Evolutionary conservation across 2,888 invertebrate species (phyloP).

Genomic region (Acrobasis consociella): DNA sequence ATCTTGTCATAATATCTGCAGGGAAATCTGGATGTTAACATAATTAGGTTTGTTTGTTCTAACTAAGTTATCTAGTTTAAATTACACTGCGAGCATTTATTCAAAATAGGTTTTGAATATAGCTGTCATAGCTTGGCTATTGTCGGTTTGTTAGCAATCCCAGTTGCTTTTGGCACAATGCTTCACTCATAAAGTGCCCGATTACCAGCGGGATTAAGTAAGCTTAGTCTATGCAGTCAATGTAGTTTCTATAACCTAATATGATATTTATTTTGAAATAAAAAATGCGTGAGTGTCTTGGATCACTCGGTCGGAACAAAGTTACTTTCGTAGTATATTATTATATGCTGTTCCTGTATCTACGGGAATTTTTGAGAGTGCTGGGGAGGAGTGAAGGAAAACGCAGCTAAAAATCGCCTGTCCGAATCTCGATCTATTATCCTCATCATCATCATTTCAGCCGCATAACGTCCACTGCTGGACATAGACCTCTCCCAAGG

Average conservation of each 20-base stretch:
- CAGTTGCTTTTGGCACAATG: conserved; percentile 19
- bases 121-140: conserved; percentile 8
- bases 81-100: neutral
- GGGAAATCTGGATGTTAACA: neutral
- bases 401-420: too few relatives aligned
- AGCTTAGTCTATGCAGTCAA: neutral
- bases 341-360: too few relatives aligned
- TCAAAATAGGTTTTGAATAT: neutral
- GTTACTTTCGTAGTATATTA: too few relatives aligned
- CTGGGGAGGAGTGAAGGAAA: too few relatives aligned
- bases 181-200: conserved; percentile 14
- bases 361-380: too few relatives aligned
- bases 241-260: neutral
- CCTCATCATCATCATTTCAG: too few relatives aligned
- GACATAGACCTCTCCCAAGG: too few relatives aligned
- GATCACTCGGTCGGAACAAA: too few relatives aligned
- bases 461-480: too few relatives aligned
- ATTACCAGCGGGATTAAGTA: conserved; percentile 6
- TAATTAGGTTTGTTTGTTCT: neutral
- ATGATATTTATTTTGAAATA: too few relatives aligned
- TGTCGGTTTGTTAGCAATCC: conserved; percentile 10
- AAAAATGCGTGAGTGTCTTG: too few relatives aligned
- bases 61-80: neutral
- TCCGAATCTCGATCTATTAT: too few relatives aligned
- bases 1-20: neutral